Conservation (phyloP, 2,797 vertebrate species). For the Gambelia wislizenii region DNA sequence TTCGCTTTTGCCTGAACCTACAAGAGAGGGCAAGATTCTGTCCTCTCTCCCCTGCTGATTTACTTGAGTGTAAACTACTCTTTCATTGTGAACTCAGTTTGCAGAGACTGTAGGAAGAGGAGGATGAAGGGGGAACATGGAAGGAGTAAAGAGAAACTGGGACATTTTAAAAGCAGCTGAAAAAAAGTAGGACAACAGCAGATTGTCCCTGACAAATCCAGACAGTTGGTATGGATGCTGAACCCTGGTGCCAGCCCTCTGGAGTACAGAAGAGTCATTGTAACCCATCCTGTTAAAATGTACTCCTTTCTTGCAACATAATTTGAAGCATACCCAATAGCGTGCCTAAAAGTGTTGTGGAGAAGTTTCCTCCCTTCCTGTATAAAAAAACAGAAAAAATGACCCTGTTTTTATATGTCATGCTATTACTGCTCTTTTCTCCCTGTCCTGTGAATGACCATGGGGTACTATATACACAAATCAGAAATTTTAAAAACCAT, state of each 20-base stretch:
- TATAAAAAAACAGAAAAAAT: background rate
- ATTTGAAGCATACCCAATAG: background rate
- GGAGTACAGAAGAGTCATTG: background rate
- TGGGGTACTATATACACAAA: background rate
- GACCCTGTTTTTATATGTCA: background rate
- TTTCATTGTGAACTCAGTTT: background rate
- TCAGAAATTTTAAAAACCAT: background rate
- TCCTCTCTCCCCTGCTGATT: too few relatives aligned
- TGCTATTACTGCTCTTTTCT: constrained; percentile 44
- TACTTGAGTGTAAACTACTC: too few relatives aligned
- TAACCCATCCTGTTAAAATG: background rate
- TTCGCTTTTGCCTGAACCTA: too few relatives aligned
- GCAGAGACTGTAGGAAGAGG: background rate
- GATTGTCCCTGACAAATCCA: background rate
- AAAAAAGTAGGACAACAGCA: background rate
- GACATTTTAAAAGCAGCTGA: too few relatives aligned
- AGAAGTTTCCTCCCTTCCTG: background rate
- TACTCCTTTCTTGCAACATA: background rate
- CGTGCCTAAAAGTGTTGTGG: background rate
- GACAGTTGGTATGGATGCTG: too few relatives aligned
- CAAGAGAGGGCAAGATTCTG: too few relatives aligned
- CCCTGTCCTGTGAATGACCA: constrained; percentile 20
- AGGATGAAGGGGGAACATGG: background rate
- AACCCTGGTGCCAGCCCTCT: background rate
- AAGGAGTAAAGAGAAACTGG: background rate